These are phyloP conservation scores for Incurvaria masculella DNA, from an alignment of 2,888 invertebrate genomes.

Conservation along the genomic window DNA sequence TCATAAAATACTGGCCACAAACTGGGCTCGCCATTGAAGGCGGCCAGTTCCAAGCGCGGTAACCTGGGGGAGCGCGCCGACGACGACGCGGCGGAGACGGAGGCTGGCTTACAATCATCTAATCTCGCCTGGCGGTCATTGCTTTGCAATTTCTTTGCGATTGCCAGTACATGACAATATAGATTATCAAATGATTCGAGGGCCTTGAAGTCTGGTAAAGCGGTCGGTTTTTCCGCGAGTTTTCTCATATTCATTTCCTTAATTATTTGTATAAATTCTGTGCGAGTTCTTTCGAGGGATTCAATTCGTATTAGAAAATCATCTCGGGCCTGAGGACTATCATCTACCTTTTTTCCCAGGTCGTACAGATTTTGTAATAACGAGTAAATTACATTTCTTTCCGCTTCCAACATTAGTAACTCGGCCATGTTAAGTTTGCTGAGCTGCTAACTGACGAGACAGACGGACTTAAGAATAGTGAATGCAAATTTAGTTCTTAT, in stretches of 20 bases:
- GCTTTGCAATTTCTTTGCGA: neutral
- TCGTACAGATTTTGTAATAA: no score
- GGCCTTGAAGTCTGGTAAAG: neutral
- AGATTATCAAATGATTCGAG: neutral
- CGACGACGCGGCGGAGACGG: no score
- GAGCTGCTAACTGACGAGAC: no score
- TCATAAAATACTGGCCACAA: slow-evolving; percentile 3
- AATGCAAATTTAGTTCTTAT: no score
- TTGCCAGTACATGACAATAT: neutral
- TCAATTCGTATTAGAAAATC: neutral
- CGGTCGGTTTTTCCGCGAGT: neutral
- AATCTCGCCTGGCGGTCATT: neutral
- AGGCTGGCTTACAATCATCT: neutral
- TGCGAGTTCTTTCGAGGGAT: neutral
- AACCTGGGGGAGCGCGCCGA: no score
- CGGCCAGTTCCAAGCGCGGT: neutral
- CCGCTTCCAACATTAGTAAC: no score
- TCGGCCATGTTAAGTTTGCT: no score
- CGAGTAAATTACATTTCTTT: no score
- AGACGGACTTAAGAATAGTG: no score
- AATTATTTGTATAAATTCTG: neutral
- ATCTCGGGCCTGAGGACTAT: no score
- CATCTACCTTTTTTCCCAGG: no score
- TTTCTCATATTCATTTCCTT: neutral
- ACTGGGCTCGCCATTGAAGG: neutral